Percentiles rank a stretch among this genome's conserved stretches.
phyloP scores from a whole-genome alignment of 2,113 vertebrate genomes.

The Melanocharis versteri region DNA sequence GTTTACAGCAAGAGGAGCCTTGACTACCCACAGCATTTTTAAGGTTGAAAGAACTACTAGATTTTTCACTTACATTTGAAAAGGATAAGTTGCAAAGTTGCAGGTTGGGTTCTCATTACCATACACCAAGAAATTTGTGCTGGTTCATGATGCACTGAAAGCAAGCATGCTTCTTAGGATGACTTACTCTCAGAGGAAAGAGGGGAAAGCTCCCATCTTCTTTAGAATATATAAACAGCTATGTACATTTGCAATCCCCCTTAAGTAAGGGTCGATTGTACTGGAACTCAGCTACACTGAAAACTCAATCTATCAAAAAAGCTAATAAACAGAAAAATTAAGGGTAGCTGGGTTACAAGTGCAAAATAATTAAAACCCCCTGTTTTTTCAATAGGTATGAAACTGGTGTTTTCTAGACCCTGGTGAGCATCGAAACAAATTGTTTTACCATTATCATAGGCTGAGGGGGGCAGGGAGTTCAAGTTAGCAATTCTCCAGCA shows the following conservation, averaged over 20 bases:
- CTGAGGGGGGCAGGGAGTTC: neutral
- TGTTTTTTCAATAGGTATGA: neutral
- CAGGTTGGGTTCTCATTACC: neutral
- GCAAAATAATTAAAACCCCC: neutral
- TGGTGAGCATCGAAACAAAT: neutral
- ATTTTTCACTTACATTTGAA: neutral
- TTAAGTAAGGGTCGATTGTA: neutral
- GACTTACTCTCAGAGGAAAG: neutral
- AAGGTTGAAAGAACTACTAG: neutral
- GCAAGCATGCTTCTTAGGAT: neutral
- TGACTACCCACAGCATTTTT: neutral
- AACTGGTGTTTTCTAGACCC: neutral
- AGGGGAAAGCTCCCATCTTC: neutral
- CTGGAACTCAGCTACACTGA: neutral
- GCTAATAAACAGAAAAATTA: neutral
- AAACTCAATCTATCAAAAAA: neutral
- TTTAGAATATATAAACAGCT: neutral
- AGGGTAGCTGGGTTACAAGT: neutral
- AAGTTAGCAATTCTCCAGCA: neutral
- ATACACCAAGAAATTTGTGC: neutral
- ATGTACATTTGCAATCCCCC: neutral
- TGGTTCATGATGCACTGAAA: neutral
- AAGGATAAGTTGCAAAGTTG: neutral
- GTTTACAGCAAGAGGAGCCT: neutral
- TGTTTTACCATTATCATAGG: neutral